A percentile compares a stretch with the other conserved stretches of the same genome.
These are phyloP conservation scores for Aldrovandia affinis DNA, from an alignment of 2,797 vertebrate genomes.

Conservation along the genomic window DNA sequence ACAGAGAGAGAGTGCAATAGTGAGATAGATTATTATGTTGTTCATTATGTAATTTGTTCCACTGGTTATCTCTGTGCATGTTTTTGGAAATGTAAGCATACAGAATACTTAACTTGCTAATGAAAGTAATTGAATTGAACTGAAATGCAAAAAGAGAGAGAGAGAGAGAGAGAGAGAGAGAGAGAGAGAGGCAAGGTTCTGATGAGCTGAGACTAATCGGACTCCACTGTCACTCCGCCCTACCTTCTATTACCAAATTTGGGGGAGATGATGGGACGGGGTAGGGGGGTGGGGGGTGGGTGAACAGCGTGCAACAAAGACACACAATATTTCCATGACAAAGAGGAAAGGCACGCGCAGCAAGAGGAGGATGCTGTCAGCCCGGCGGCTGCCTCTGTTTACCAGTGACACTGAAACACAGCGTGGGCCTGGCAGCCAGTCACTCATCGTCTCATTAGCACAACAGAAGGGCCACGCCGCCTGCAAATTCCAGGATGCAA, in stretches of 20 bases:
- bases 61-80: not conserved
- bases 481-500: slow-evolving; percentile 31
- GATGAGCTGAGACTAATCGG: not conserved
- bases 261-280: not conserved
- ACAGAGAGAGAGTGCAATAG: not conserved
- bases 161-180: not conserved
- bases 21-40: not conserved
- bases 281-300: not conserved
- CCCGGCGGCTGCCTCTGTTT: slow-evolving; percentile 11
- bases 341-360: not conserved
- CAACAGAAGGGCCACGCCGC: slow-evolving; percentile 35
- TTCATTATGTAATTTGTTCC: not conserved
- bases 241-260: not conserved
- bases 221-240: not conserved
- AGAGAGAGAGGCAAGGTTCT: not conserved
- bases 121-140: slow-evolving; percentile 34
- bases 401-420: slow-evolving; percentile 1
- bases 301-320: not conserved
- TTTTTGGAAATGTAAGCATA: not conserved
- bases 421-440: slow-evolving; percentile 31
- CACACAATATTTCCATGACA: slow-evolving; percentile 8
- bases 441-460: slow-evolving; percentile 43
- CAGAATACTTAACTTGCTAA: not conserved
- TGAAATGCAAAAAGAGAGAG: too few species aligned
- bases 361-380: not conserved